A percentile compares a stretch with the other conserved stretches of the same genome.
Conservation (phyloP, 2,113 vertebrate genomes). For the Mesocricetus auratus region DNA sequence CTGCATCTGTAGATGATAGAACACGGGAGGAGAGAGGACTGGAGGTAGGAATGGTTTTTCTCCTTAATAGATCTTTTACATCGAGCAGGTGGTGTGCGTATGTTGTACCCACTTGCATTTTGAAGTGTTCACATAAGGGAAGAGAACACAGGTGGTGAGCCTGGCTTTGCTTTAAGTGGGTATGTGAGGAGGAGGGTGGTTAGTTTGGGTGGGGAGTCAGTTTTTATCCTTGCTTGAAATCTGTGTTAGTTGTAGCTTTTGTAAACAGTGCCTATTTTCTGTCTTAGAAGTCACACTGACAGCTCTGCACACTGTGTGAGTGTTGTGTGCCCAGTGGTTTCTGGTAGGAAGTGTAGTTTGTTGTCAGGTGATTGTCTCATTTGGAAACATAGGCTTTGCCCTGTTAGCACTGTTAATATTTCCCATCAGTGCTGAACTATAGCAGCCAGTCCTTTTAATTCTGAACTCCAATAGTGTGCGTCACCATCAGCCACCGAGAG, state of each 20-base stretch:
- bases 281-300: not conserved
- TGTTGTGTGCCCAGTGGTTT: not conserved
- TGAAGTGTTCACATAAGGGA: not conserved
- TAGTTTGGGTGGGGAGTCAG: not conserved
- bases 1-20: conserved; percentile 97
- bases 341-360: not conserved
- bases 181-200: not conserved
- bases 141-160: not conserved
- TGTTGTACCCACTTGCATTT: not conserved
- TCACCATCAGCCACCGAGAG: not conserved
- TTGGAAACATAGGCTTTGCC: not conserved
- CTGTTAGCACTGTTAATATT: too few species aligned
- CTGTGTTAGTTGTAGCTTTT: conserved; percentile 13
- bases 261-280: not conserved
- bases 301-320: not conserved
- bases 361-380: not conserved
- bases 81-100: not conserved
- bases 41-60: conserved; percentile 86
- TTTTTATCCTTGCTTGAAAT: conserved; percentile 9
- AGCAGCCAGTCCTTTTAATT: not conserved
- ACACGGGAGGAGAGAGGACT: conserved; percentile 96
- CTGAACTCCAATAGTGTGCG: not conserved
- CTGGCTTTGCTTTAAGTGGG: not conserved
- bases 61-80: not conserved
- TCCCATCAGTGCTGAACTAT: not conserved